Conservation (phyloP, 2,113 vertebrate species). For the Rousettus leschenaultii region DNA sequence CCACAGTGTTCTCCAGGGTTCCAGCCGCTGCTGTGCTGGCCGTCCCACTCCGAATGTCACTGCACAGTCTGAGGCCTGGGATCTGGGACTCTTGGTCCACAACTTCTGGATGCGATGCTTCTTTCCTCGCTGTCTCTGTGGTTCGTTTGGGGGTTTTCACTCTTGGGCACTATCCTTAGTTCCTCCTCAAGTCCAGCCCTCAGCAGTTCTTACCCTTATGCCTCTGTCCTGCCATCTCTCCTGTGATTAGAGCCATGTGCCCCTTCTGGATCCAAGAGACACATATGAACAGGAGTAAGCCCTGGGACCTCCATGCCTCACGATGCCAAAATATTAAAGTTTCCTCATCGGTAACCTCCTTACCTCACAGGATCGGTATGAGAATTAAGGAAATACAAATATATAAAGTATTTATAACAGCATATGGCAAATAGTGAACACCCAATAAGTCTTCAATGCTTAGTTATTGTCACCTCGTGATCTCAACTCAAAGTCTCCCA, state of each 20-base stretch:
- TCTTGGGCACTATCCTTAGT: neutral
- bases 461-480: neutral
- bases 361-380: neutral
- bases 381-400: neutral
- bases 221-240: neutral
- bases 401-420: neutral
- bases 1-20: neutral
- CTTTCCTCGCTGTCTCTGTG: neutral
- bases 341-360: neutral
- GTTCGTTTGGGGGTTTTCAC: neutral
- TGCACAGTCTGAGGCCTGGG: neutral
- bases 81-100: no score
- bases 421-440: neutral
- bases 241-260: neutral
- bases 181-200: neutral
- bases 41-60: accelerated
- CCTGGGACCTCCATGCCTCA: neutral
- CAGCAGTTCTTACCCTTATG: neutral
- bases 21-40: neutral
- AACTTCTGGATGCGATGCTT: neutral
- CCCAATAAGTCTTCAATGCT: neutral
- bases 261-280: neutral
- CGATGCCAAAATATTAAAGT: neutral
- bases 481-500: neutral
- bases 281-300: neutral